These are phyloP conservation scores for Athalia rosae DNA, from an alignment of 2,888 invertebrate species.

Conservation along the genomic window DNA sequence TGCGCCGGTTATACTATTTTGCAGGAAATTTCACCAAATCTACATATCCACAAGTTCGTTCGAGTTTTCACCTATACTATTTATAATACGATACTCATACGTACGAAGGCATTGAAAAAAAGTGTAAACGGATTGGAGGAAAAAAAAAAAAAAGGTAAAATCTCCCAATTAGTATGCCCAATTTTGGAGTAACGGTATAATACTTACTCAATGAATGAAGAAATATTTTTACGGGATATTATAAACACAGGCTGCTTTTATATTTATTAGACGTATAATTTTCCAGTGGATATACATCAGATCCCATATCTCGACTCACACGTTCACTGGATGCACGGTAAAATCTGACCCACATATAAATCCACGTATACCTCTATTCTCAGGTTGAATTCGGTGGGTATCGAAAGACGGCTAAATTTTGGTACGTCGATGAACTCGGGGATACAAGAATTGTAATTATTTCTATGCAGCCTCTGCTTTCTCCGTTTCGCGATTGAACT, in stretches of 20 bases:
- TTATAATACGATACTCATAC: neutral
- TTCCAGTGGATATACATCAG: too few relatives aligned
- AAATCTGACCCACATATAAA: too few relatives aligned
- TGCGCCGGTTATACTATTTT: slow-evolving; percentile 20
- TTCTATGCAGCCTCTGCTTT: slow-evolving; percentile 5
- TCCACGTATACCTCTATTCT: neutral
- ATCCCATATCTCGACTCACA: too few relatives aligned
- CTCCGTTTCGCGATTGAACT: slow-evolving; percentile 35
- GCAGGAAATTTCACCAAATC: slow-evolving; percentile 35
- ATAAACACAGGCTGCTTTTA: too few relatives aligned
- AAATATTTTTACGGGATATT: neutral
- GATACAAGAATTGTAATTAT: neutral
- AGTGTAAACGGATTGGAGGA: too few relatives aligned
- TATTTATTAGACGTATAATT: too few relatives aligned
- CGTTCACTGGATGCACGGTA: too few relatives aligned
- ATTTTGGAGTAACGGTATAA: neutral
- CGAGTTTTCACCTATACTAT: too few relatives aligned
- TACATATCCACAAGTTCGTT: slow-evolving; percentile 28
- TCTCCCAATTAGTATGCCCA: neutral
- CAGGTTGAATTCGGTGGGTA: neutral
- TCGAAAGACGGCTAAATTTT: neutral
- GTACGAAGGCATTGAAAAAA: too few relatives aligned
- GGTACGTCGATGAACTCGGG: neutral
- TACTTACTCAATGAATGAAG: neutral
- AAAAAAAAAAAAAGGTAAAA: too few relatives aligned